These are phyloP conservation scores for Anarsia innoxiella DNA, from an alignment of 2,888 invertebrate species.

Conservation along the genomic window DNA sequence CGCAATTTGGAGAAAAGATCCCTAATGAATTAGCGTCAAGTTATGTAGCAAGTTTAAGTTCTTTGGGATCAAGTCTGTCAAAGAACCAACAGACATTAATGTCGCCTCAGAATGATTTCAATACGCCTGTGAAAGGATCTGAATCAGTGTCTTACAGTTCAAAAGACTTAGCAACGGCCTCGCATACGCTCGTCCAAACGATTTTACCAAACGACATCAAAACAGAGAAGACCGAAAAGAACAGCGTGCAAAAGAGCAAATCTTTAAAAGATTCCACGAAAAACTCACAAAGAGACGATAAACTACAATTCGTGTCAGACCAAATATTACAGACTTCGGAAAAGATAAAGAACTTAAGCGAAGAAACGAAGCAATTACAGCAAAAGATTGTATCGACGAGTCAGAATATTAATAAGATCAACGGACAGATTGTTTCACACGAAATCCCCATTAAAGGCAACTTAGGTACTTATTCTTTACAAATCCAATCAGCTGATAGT, in stretches of 20 bases:
- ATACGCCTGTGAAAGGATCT: slow-evolving; percentile 35
- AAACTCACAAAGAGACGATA: slow-evolving; percentile 39
- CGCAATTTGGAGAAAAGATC: slow-evolving; percentile 52
- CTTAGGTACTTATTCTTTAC: slow-evolving; percentile 81
- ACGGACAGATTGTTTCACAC: slow-evolving; percentile 24
- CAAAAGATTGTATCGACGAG: slow-evolving; percentile 49
- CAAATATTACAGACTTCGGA: slow-evolving; percentile 61
- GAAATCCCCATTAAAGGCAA: slow-evolving; percentile 73
- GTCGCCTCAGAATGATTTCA: slow-evolving; percentile 39
- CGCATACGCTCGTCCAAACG: slow-evolving; percentile 49
- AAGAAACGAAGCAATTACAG: slow-evolving; percentile 55
- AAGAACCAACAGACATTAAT: slow-evolving; percentile 49
- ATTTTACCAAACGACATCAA: slow-evolving; percentile 42
- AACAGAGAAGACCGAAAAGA: slow-evolving; percentile 32
- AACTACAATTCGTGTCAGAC: slow-evolving; percentile 44
- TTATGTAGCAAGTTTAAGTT: slow-evolving; percentile 70
- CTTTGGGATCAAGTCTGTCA: slow-evolving; percentile 66
- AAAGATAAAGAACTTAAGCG: slow-evolving; percentile 52
- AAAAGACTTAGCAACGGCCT: slow-evolving; percentile 45
- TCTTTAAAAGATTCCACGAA: slow-evolving; percentile 40
- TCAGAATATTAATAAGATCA: slow-evolving; percentile 39
- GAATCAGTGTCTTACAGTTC: slow-evolving; percentile 41
- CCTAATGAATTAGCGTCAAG: slow-evolving; percentile 67
- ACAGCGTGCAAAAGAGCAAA: slow-evolving; percentile 43
- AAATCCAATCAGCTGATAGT: slow-evolving; percentile 82